Evolutionary conservation across 2,113 vertebrate genomes (phyloP), one percentile per base, ranked within the genome.

Genomic region (Cochlearius cochlearius): DNA sequence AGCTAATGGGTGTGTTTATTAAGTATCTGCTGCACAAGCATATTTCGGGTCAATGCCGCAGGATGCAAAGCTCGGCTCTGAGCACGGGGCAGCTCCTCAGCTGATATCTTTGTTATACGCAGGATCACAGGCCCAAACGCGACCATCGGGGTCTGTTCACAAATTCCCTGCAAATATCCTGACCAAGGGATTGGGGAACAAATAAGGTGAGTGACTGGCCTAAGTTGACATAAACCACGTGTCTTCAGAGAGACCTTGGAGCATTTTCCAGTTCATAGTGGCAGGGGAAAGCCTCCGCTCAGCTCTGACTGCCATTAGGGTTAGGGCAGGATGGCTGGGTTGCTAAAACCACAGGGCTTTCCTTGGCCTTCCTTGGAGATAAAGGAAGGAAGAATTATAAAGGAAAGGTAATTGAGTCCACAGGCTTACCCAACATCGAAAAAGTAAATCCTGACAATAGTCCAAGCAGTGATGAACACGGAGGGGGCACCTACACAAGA

Each of bases 401-500:
- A 84, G 29, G 18, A 78, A 23, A 60, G 43, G 15, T 0, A 72
- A 36, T 0, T 3, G 36, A 87, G 50, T 32, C 50, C 68, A 41
- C 9, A 26, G 56, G 81, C 99, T 98, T 98, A 99, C 99, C 99
- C 99, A 5, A 97, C 77, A 79, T 99, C 90, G 1, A 98, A 98
- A 88, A 98, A 98, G 84, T 99, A 97, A 75, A 99, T 98, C 97
- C 98, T 99, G 76, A 98, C 96, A 60, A 99, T 56, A 53, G 98
- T 98, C 99, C 99, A 99, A 27, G 98, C 98, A 60, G 98, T 98
- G 97, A 98, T 99, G 97, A 99, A 99, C 68, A 99, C 90, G 0
- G 98, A 97, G 13, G 99, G 99, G 16, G 99, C 98, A 87, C 99
- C 99, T 99, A 97, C n/a, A 30, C 27, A 85, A 96, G 52, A 94